Evolutionary conservation across 1,140 invertebrate genomes (phyloP), one percentile per base, ranked within the genome.

Genomic region (Maniola jurtina): DNA sequence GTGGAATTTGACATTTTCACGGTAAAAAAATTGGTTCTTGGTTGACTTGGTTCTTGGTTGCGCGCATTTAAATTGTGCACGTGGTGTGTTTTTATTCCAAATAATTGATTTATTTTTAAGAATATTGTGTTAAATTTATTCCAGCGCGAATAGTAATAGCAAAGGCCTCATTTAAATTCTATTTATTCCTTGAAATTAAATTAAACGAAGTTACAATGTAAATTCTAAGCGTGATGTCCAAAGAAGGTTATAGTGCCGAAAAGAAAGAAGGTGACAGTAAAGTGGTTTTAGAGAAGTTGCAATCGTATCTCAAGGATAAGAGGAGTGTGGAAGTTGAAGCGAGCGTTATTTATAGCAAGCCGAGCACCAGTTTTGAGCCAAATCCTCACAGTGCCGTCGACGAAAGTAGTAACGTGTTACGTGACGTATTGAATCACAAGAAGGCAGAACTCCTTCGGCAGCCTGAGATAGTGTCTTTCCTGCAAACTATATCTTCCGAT

Each of bases 291-390:
- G 91, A 91, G 68, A 88, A 82, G 79, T 75, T 92, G 42, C 91
- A 92, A 61, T 81, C 82, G 0, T 92, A 86, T 72, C 70, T 92
- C 52, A 92, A 92, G 76, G 91, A 92, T 71, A 92, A 91, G 67
- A 87, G 77, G 50, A 88, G 79, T 60, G 75, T 76, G 11, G 88
- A 92, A 70, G 35, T 71, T 1, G 89, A 90, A 47, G 25, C 81
- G 6, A 68, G 69, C 56, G 54, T 71, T 6, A 76, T 70, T 38
- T 88, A 83, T 59, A 80, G 67, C 67, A 86, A 86, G 69, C 86
- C 88, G 6, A 83, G 84, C 66, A 86, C 87, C n/a, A 84, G 87
- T 52, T 83, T 81, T 36, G 91, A 92, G 54, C 84, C 80, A 63
- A 83, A 66, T 36, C 72, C 79, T 35, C 76, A 70, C 7, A 71